Evolutionary conservation across 2,797 vertebrate genomes (phyloP).

Genomic region (Molossus alvarezi): DNA sequence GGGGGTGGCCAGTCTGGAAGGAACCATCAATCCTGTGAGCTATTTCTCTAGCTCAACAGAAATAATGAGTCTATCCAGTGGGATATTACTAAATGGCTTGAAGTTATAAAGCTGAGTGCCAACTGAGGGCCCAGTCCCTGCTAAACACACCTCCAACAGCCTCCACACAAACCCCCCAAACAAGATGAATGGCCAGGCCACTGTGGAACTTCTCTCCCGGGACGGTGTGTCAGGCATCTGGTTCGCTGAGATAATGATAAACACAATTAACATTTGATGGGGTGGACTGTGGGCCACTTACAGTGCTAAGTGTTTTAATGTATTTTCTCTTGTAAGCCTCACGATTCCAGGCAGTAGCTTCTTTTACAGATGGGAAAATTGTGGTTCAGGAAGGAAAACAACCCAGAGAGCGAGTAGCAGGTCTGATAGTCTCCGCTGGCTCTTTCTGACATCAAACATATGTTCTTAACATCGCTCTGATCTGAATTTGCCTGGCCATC

Average conservation of each 20-base stretch:
- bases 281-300: neutral
- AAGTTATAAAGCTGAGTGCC: constrained; percentile 48
- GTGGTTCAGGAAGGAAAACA: neutral
- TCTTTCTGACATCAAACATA: neutral
- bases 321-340: constrained; percentile 24
- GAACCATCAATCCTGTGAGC: neutral
- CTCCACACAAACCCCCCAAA: neutral
- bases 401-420: neutral
- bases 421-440: neutral
- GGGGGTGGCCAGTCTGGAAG: neutral
- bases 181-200: constrained; percentile 5
- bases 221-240: neutral
- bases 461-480: neutral
- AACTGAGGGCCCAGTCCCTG: accelerated
- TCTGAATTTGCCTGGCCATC: neutral
- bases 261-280: neutral
- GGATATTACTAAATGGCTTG: constrained; percentile 63
- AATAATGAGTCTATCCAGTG: constrained; percentile 67
- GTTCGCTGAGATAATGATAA: neutral
- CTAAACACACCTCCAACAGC: constrained; percentile 32
- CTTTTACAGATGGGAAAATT: neutral
- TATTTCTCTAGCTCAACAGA: constrained; percentile 48
- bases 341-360: neutral
- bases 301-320: neutral
- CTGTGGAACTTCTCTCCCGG: accelerated